Evolutionary conservation across 2,113 vertebrate genomes (phyloP).

Genomic region (Lipotes vexillifer): DNA sequence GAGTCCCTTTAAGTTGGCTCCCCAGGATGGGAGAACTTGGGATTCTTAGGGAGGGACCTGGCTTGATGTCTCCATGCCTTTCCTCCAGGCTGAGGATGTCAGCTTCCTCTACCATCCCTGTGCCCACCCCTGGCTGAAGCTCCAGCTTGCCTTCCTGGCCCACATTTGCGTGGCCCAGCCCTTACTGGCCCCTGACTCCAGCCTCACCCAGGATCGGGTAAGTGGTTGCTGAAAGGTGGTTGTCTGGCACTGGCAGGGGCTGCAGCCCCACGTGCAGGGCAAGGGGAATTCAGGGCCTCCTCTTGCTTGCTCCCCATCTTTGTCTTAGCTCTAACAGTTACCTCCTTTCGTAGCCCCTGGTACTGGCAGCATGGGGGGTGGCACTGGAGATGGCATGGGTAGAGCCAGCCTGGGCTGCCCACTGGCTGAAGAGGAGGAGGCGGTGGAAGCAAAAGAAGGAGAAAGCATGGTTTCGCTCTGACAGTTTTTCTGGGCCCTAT

Average conservation of each 20-base stretch:
- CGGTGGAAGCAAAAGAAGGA: background rate
- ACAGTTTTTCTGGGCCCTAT: background rate
- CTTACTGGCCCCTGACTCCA: slow-evolving; percentile 77
- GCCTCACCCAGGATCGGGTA: slow-evolving; percentile 80
- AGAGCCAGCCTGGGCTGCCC: slow-evolving; percentile 73
- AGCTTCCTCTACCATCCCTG: slow-evolving; percentile 86
- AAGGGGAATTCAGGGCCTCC: background rate
- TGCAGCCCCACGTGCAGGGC: background rate
- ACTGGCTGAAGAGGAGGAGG: slow-evolving; percentile 79
- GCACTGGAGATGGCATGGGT: slow-evolving; percentile 83
- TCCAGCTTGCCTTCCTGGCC: slow-evolving; percentile 77
- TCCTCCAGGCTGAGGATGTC: slow-evolving; percentile 77
- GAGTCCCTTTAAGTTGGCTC: background rate
- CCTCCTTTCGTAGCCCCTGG: slow-evolving; percentile 80
- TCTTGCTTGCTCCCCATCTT: background rate
- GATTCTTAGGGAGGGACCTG: background rate
- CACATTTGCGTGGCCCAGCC: slow-evolving; percentile 75
- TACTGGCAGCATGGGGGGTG: slow-evolving; percentile 83
- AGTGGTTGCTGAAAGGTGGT: slow-evolving; percentile 34
- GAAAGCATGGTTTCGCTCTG: background rate
- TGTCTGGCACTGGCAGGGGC: background rate
- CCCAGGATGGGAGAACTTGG: background rate
- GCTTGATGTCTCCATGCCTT: background rate
- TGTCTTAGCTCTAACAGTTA: background rate
- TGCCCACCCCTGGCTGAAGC: slow-evolving; percentile 74